Evolutionary conservation across 1,140 invertebrate genomes (phyloP), one percentile per base, ranked within the genome.

Genomic region (Platorchestia sp.): DNA sequence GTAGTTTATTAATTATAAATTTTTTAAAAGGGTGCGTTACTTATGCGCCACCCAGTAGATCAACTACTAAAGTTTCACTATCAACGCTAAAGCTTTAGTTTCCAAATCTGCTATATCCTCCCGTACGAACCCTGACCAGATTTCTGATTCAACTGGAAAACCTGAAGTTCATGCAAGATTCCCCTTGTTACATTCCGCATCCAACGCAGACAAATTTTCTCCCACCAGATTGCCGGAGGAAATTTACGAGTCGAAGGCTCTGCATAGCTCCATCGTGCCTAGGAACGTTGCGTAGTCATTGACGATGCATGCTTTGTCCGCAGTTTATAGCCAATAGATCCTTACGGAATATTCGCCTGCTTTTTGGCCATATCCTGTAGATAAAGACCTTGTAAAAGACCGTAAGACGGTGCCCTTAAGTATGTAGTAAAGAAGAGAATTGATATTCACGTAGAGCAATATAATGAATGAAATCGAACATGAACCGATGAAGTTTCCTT

Each of bases 281-380:
- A 19, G 87, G 87, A 89, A 41, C 87, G 43, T 44, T 89, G 87
- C 43, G 87, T 41, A 27, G 43, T 14, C 87, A 89, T 89, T 89
- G 87, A 43, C 87, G 91, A 93, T 93, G 91, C 91, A 93, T 93
- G 45, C 91, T 42, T n/a, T 45, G 91, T 93, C 91, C 36, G 7
- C 47, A 47, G 91, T 93, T 93, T 93, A 93, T 93, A 93, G 91
- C 91, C 91, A 47, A 27, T 93, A 40, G 91, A 93, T 93, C 91
- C 91, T 10, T 10, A 47, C 91, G 40, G 91, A 93, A 93, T 93
- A 93, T 93, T 93, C n/a, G 41, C 6, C 36, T 44, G 91, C 91
- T 45, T 44, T 19, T n/a, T 45, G 45, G 91, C 44, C 40, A 47
- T 93, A 93, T 44, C 36, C 27, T 93, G 40, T 40, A 42, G 44